A percentile compares a stretch with the other conserved stretches of the same genome.
phyloP scores from a whole-genome alignment of 37 sponge, comb jelly and placozoan genomes.

The Axinella damicornis region DNA sequence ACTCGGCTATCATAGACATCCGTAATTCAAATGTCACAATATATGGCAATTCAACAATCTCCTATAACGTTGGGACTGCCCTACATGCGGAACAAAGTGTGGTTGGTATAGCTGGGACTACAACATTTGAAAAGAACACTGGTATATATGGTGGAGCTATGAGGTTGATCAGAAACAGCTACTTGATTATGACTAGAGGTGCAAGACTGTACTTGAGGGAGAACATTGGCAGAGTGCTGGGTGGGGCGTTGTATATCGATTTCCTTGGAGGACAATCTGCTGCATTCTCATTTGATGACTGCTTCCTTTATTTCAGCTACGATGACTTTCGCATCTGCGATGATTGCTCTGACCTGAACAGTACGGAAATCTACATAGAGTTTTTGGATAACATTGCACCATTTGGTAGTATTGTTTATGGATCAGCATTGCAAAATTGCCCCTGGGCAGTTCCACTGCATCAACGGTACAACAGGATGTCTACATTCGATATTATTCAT shows the following conservation, averaged over 20 bases:
- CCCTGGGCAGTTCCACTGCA: conserved; percentile 9
- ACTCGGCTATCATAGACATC: neutral
- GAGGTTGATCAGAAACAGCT: neutral
- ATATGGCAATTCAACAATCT: neutral
- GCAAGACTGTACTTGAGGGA: neutral
- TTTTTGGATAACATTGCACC: conserved; percentile 6
- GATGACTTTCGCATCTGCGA: conserved; percentile 7
- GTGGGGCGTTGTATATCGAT: conserved; percentile 11
- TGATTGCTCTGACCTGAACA: neutral
- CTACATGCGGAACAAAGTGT: neutral
- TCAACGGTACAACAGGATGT: neutral
- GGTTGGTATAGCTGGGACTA: conserved; percentile 1
- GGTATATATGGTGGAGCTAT: conserved; percentile 32
- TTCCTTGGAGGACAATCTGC: too few relatives aligned
- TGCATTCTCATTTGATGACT: neutral
- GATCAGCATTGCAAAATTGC: conserved; percentile 7
- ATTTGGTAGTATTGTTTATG: conserved; percentile 5
- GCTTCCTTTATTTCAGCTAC: conserved; percentile 34
- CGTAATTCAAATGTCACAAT: neutral
- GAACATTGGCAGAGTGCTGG: conserved; percentile 5
- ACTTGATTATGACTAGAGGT: neutral
- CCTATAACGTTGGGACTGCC: conserved; percentile 3
- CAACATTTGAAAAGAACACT: neutral
- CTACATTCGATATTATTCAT: neutral
- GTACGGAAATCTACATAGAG: neutral